Base-by-base conservation (phyloP, 2,888 invertebrate genomes). In the Toxonevra muliebris region DNA sequence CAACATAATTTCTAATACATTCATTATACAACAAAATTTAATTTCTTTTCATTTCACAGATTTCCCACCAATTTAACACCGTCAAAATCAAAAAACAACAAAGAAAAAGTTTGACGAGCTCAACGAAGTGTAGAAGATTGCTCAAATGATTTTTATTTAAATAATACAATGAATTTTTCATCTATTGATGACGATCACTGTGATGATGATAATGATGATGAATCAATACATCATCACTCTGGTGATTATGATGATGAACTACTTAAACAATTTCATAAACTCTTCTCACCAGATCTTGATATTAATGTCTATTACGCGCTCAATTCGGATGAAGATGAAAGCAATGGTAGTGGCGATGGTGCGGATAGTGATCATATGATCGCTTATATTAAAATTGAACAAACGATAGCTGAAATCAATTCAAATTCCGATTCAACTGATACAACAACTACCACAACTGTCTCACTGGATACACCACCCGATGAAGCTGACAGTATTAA, bases 31-130 rank as follows among this genome's bases (percentile, higher is more conserved):
- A 48, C 17, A 0, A 50, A 41, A 12, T 2, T n/a, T 17, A 62
- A 43, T 50, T 57, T 42, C 15, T 59, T 41, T 30, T 57, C 20
- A 58, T 11, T 30, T 53, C 43, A 7, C 53, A 80, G 80, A 63
- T 81, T 75, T 65, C 75, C 78, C 66, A 77, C 78, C 70, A 79
- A 72, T 61, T 71, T 81, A 77, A 83, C 84, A 77, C 82, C 83
- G 68, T 76, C 77, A 74, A 83, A 83, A 77, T 76, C 78, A 66
- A 84, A 84, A 76, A 78, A 79, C 73, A 79, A 80, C 62, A 83
- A 79, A 73, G 85, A 85, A 77, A 84, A 82, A 76, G 85, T 85
- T 81, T 85, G 85, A 85, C 85, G 84, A 79, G 85, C 79, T 76
- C 81, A 84, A 82, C 84, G 84, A 84, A 85, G 85, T 85, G 83